Percentiles rank a stretch among this genome's conserved stretches.
These are phyloP conservation scores for Epicauta chinensis DNA, from an alignment of 1,140 invertebrate genomes.

Conservation along the genomic window DNA sequence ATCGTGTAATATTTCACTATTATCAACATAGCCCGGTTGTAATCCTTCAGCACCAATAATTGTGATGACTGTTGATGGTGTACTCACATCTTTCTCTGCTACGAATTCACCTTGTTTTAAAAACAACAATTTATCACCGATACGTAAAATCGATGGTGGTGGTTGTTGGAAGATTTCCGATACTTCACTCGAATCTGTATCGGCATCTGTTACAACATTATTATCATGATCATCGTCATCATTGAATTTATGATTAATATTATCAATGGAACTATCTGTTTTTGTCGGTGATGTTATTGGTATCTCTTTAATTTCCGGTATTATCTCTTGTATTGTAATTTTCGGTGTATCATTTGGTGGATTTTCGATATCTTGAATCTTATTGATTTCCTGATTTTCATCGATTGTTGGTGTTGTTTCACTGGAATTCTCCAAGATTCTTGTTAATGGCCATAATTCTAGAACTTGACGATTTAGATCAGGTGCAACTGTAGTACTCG, in stretches of 20 bases:
- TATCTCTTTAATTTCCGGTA: constrained; percentile 38
- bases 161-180: constrained; percentile 39
- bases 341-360: constrained; percentile 10
- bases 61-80: constrained; percentile 40
- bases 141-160: constrained; percentile 40
- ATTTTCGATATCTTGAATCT: background rate
- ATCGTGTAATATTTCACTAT: constrained; percentile 35
- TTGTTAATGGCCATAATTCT: background rate
- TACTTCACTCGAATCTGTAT: constrained; percentile 38
- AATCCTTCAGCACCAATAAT: constrained; percentile 44
- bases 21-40: constrained; percentile 37
- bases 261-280: constrained; percentile 21
- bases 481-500: background rate
- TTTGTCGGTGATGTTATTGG: constrained; percentile 34
- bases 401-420: background rate
- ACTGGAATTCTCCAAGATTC: constrained; percentile 4
- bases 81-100: constrained; percentile 37
- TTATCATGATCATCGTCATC: constrained; percentile 40
- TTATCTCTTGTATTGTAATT: constrained; percentile 41
- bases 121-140: constrained; percentile 42
- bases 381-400: background rate
- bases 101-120: constrained; percentile 40
- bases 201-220: constrained; percentile 39
- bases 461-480: background rate
- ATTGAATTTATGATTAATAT: constrained; percentile 1